Percentiles rank a stretch among this genome's conserved stretches.
Evolutionary conservation across 2,888 invertebrate genomes (phyloP).

Genomic region (Melikaiella ostensackeni): DNA sequence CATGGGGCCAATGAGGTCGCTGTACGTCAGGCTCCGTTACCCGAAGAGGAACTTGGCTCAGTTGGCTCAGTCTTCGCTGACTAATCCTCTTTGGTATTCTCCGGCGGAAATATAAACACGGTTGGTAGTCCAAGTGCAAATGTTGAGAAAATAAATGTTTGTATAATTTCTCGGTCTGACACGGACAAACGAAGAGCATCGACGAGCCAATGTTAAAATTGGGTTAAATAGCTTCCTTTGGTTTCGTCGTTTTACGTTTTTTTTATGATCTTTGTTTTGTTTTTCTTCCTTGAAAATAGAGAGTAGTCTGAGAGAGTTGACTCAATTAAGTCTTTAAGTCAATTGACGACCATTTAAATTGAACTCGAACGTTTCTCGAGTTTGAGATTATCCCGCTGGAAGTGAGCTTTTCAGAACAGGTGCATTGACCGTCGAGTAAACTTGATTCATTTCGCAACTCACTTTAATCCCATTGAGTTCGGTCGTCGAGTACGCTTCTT

Average conservation of each 20-base stretch:
- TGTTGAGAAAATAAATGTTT: background rate
- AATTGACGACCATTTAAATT: constrained; percentile 12
- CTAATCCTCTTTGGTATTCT: background rate
- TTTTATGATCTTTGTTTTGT: no score
- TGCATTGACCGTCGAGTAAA: constrained; percentile 26
- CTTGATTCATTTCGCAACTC: constrained; percentile 14
- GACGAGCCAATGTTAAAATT: no score
- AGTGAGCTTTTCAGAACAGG: constrained; percentile 21
- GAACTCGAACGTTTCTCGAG: background rate
- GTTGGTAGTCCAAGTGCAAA: constrained; percentile 7
- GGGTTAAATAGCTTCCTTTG: no score
- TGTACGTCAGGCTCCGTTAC: background rate
- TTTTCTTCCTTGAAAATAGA: no score
- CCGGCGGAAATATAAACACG: background rate
- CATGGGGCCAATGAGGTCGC: constrained; percentile 14
- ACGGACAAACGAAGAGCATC: background rate
- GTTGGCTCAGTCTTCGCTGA: background rate
- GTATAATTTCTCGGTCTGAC: background rate
- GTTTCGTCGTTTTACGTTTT: no score
- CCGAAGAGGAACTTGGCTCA: constrained; percentile 11
- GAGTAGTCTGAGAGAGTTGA: background rate
- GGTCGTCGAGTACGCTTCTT: background rate
- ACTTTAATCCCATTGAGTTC: constrained; percentile 12
- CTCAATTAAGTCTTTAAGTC: constrained; percentile 14
- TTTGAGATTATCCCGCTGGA: constrained; percentile 11